Evolutionary conservation across 2,888 invertebrate genomes (phyloP), one percentile per base, ranked within the genome.

Genomic region (Disparrhopalites patrizii): DNA sequence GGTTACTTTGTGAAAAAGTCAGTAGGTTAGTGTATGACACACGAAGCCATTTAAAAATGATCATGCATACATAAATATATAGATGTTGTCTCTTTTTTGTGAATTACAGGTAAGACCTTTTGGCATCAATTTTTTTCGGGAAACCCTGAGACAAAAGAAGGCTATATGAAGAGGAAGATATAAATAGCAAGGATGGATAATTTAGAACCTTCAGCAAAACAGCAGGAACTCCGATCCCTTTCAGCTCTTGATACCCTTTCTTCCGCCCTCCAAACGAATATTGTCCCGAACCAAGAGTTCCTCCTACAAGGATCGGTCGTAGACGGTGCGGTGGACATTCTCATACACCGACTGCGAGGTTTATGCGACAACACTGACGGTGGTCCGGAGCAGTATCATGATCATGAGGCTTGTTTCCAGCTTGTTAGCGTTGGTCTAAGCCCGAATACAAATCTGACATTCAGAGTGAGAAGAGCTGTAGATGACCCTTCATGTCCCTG

Each of bases 321-420:
- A 66, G 96, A 97, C 79, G 87, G 88, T 18, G 90, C 92, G 31
- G 91, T 94, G 7, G 94, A 95, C 78, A 91, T 94, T 23, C 82
- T 97, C 30, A 82, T 96, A 15, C 94, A 97, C 78, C 83, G 93
- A 70, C 81, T 97, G 15, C 85, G 93, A 75, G 96, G 96, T 1
- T 82, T 96, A 5, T 96, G 96, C 79, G 96, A 97, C 77, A 92
- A 92, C 81, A 91, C 92, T 1, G 92, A 94, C 77, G 87, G 88
- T 60, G 91, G 90, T 2, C 91, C 93, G 0, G 95, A 96, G 79
- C 87, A 88, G 0, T 97, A 96, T 79, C 87, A 92, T 77, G 96
- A 97, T 30, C 72, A 72, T 80, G 40, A 72, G 54, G 70, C 65
- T 1, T 70, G 69, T 27, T 72, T 72, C 51, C 57, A 66, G 8